Conservation (phyloP, 2,113 vertebrate genomes). For the Syngnathus floridae region DNA sequence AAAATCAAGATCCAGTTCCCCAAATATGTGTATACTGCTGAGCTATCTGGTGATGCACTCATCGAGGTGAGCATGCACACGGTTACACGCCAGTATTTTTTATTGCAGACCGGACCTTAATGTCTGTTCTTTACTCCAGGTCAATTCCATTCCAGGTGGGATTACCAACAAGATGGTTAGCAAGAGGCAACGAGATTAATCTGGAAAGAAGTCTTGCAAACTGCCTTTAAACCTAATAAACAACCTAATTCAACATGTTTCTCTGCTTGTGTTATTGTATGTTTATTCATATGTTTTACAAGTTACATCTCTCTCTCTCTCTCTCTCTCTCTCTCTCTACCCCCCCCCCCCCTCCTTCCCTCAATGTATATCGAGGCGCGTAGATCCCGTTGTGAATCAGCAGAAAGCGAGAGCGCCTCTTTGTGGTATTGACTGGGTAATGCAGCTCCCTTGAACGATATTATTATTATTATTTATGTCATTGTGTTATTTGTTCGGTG, state of each 20-base stretch:
- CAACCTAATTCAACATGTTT: neutral
- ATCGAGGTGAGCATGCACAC: neutral
- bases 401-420: neutral
- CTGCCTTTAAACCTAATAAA: neutral
- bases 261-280: neutral
- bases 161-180: slow-evolving; percentile 6
- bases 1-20: slow-evolving; percentile 12
- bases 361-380: neutral
- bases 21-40: slow-evolving; percentile 5
- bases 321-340: too few species aligned
- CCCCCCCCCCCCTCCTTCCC: too few species aligned
- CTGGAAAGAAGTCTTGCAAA: neutral
- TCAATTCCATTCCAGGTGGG: neutral
- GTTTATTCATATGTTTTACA: neutral
- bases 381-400: neutral
- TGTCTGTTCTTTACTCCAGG: neutral
- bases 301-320: too few species aligned
- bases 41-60: neutral
- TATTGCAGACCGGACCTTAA: neutral
- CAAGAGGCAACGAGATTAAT: neutral
- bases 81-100: neutral
- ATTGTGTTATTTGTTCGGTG: too few species aligned
- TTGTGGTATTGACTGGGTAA: neutral
- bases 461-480: too few species aligned
- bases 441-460: neutral